Percentiles rank a stretch among this genome's conserved stretches.
phyloP scores from a whole-genome alignment of 2,113 vertebrate genomes.

The Psephotus haematonotus region DNA sequence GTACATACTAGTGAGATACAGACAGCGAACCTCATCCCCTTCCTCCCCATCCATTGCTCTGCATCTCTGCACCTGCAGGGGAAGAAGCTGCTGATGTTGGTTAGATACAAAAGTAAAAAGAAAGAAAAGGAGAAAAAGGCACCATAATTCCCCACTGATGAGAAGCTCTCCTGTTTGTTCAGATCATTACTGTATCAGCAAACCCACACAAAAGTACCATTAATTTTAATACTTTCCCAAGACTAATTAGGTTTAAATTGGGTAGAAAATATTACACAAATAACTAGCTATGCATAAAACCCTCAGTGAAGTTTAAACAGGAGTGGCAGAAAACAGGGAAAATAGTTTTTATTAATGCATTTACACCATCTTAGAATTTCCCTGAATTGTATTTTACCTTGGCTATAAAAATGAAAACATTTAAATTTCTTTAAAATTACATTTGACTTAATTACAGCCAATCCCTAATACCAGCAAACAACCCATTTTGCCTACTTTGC shows the following conservation, averaged over 20 bases:
- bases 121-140: not conserved
- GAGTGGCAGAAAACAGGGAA: not conserved
- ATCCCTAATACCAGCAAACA: slow-evolving; percentile 69
- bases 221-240: slow-evolving; percentile 22
- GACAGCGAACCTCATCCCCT: not conserved
- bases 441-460: slow-evolving; percentile 76
- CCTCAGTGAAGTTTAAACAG: not conserved
- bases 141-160: not conserved
- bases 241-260: slow-evolving; percentile 65
- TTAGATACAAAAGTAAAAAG: not conserved
- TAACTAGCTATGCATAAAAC: slow-evolving; percentile 3
- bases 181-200: slow-evolving; percentile 10
- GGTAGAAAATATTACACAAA: slow-evolving; percentile 32
- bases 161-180: slow-evolving; percentile 21
- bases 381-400: slow-evolving; percentile 74
- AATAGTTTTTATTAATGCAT: slow-evolving; percentile 30
- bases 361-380: slow-evolving; percentile 67
- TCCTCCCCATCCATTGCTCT: not conserved
- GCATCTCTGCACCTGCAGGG: not conserved
- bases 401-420: slow-evolving; percentile 78
- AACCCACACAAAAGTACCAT: slow-evolving; percentile 13
- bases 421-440: slow-evolving; percentile 84
- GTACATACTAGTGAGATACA: accelerated
- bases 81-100: not conserved
- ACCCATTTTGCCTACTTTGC: slow-evolving; percentile 64